Conservation (phyloP, 2,797 vertebrate species). For the Lepilemur ruficaudatus region DNA sequence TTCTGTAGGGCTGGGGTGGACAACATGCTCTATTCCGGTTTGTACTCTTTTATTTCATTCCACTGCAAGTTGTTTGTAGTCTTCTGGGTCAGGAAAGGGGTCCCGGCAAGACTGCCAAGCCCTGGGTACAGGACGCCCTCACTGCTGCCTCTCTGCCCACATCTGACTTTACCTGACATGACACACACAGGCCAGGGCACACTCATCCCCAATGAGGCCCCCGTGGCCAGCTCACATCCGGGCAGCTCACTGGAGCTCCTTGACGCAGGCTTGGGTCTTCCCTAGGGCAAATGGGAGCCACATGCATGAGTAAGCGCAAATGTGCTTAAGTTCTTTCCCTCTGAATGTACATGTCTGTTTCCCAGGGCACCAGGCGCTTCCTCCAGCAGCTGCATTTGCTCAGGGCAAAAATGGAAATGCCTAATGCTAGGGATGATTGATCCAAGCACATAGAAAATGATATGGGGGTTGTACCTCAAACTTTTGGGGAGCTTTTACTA, state of each 20-base stretch:
- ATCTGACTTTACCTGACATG: conserved; percentile 53
- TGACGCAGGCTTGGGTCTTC: conserved; percentile 30
- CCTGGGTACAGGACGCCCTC: conserved; percentile 57
- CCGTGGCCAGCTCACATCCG: conserved; percentile 40
- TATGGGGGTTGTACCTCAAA: background rate
- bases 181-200: conserved; percentile 9
- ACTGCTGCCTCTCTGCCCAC: background rate
- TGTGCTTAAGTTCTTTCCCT: background rate
- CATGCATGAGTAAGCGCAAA: background rate
- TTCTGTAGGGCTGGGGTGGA: background rate
- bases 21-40: conserved; percentile 24
- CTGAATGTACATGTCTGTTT: background rate
- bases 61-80: conserved; percentile 30
- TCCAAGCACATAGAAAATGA: conserved; percentile 8
- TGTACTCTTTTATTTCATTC: conserved; percentile 41
- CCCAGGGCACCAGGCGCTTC: background rate
- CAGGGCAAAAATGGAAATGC: conserved; percentile 5
- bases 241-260: conserved; percentile 36
- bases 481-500: background rate
- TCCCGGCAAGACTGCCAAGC: conserved; percentile 34
- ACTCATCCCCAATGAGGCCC: background rate
- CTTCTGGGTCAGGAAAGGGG: conserved; percentile 52
- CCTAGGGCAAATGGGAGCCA: background rate
- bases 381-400: conserved; percentile 44
- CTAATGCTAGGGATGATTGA: background rate